Percentiles rank a stretch among this genome's conserved stretches.
phyloP scores from a whole-genome alignment of 2,888 invertebrate genomes.

The Caenorhabditis sinica region DNA sequence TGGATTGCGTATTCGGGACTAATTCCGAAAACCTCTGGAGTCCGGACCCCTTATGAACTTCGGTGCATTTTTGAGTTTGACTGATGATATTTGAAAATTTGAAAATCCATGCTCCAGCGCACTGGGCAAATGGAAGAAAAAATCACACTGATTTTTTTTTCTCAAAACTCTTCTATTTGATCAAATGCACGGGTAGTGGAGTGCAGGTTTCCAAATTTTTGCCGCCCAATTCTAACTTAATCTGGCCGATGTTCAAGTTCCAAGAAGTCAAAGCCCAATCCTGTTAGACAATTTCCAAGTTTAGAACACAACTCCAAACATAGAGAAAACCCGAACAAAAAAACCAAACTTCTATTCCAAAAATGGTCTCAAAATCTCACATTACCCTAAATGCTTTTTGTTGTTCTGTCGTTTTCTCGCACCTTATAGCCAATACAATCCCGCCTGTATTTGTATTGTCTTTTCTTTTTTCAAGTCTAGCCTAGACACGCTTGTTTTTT shows the following conservation, averaged over 20 bases:
- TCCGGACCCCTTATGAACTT: not conserved
- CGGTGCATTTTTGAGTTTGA: too few relatives aligned
- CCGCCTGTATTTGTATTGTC: slow-evolving; percentile 30
- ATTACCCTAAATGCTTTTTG: slow-evolving; percentile 29
- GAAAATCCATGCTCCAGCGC: too few relatives aligned
- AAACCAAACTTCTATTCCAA: not conserved
- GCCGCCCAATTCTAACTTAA: not conserved
- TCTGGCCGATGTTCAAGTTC: too few relatives aligned
- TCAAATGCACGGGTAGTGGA: too few relatives aligned
- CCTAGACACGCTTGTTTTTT: slow-evolving; percentile 36
- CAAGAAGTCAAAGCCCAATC: not conserved
- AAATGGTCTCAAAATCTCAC: slow-evolving; percentile 6
- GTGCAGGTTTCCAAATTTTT: too few relatives aligned
- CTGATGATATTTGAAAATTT: too few relatives aligned
- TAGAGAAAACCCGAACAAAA: too few relatives aligned
- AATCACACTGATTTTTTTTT: too few relatives aligned
- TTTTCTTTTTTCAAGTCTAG: slow-evolving; percentile 10
- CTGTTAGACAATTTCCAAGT: not conserved
- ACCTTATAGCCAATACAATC: slow-evolving; percentile 10
- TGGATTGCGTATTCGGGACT: not conserved
- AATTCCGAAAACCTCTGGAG: not conserved
- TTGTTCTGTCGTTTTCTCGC: slow-evolving; percentile 34
- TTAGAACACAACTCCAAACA: too few relatives aligned
- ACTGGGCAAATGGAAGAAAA: too few relatives aligned
- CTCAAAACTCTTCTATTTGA: too few relatives aligned